Conservation (phyloP, 92 coral and sea anemone genomes). For the Phymanthus crucifer region DNA sequence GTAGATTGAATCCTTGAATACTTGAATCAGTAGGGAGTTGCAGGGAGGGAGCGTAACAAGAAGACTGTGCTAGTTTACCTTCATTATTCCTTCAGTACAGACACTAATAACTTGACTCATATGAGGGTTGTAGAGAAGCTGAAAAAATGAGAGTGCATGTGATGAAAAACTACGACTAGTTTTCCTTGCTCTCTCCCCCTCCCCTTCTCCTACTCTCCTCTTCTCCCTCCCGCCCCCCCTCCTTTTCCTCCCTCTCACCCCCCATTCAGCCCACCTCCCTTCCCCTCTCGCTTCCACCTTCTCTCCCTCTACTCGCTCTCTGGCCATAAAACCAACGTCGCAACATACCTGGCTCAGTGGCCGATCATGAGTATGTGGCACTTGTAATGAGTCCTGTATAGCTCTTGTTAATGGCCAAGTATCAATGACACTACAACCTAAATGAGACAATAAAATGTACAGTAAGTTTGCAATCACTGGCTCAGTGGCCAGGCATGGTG, state of each 20-base stretch:
- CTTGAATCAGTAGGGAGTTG: not conserved
- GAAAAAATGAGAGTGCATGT: not conserved
- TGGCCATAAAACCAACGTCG: too few relatives aligned
- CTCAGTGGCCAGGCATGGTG: too few relatives aligned
- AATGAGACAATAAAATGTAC: not conserved
- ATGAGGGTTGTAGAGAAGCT: conserved; percentile 90
- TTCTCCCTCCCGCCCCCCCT: too few relatives aligned
- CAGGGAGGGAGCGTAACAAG: not conserved
- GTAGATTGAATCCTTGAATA: not conserved
- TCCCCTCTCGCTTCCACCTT: too few relatives aligned
- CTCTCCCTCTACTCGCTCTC: too few relatives aligned
- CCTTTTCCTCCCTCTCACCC: too few relatives aligned
- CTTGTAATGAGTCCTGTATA: conserved; percentile 93
- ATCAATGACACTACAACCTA: conserved; percentile 96
- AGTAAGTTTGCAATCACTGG: not conserved
- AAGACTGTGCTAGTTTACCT: conserved; percentile 35
- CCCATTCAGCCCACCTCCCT: too few relatives aligned
- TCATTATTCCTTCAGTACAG: conserved; percentile 80
- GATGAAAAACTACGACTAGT: not conserved
- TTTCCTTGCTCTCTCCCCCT: too few relatives aligned
- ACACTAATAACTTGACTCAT: conserved; percentile 95
- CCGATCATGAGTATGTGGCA: conserved; percentile 97
- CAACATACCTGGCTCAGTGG: conserved; percentile 75
- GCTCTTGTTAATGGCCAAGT: conserved; percentile 99
- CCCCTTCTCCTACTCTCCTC: too few relatives aligned